A percentile compares a stretch with the other conserved stretches of the same genome.
Evolutionary conservation across 2,113 vertebrate species (phyloP).

Genomic region (Indicator maculatus): DNA sequence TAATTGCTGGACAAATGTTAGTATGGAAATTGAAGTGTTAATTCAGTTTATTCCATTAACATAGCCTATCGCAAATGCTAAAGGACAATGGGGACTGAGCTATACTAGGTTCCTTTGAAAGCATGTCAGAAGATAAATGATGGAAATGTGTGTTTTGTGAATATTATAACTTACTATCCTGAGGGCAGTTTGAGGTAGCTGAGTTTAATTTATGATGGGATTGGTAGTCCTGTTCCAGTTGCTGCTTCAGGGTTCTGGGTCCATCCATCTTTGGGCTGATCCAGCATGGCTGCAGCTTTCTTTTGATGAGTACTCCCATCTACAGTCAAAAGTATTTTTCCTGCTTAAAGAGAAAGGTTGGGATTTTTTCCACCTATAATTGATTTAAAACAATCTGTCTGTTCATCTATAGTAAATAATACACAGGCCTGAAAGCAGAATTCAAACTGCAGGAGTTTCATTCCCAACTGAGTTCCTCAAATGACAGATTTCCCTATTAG

Average conservation of each 20-base stretch:
- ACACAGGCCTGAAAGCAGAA: not conserved
- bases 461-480: not conserved
- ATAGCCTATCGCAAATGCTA: not conserved
- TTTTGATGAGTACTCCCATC: not conserved
- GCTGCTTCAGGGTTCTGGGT: not conserved
- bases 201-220: too few relatives aligned
- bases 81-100: not conserved
- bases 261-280: not conserved
- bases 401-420: not conserved
- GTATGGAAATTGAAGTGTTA: not conserved
- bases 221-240: too few relatives aligned
- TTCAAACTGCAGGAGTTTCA: not conserved
- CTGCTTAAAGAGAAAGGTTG: not conserved
- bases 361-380: rapidly evolving
- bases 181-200: too few relatives aligned
- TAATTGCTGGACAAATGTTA: not conserved
- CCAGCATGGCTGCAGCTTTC: not conserved
- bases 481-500: not conserved
- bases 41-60: not conserved
- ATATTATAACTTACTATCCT: not conserved
- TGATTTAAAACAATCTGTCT: not conserved
- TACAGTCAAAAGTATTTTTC: not conserved
- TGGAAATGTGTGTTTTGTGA: not conserved
- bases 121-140: not conserved
- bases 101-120: not conserved